Evolutionary conservation across 64 coral and sea anemone species (phyloP).

Genomic region (Pachyseris speciosa): DNA sequence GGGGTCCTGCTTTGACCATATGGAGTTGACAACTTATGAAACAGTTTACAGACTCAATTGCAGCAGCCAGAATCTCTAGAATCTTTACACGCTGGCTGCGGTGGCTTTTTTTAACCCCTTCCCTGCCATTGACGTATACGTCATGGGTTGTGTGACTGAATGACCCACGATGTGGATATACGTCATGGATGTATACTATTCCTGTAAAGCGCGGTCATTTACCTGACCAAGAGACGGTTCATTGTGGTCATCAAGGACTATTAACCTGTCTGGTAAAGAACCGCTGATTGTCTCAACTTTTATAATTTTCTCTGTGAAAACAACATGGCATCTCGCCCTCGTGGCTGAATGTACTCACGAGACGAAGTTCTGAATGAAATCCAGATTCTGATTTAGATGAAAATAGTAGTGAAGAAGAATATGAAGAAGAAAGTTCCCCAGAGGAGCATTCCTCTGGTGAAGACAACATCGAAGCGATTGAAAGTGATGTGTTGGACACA

Average conservation of each 20-base stretch:
- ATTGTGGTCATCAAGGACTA: constrained; percentile 4
- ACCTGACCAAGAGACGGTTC: background rate
- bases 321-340: constrained; percentile 18
- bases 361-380: constrained; percentile 15
- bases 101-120: constrained; percentile 55
- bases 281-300: background rate
- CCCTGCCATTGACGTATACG: constrained; percentile 61
- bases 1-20: no score
- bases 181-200: constrained; percentile 24
- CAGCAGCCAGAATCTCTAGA: no score
- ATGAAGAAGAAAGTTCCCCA: background rate
- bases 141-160: constrained; percentile 27
- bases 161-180: constrained; percentile 56
- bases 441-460: background rate
- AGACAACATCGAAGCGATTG: background rate
- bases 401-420: background rate
- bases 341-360: background rate
- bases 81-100: no score
- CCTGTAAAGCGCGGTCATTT: background rate
- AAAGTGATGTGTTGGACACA: background rate
- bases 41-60: no score
- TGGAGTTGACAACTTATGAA: no score
- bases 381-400: background rate
- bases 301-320: background rate
- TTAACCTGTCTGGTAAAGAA: background rate